A percentile compares a stretch with the other conserved stretches of the same genome.
Evolutionary conservation across 2,113 vertebrate species (phyloP).

Genomic region (Theristicus caerulescens): DNA sequence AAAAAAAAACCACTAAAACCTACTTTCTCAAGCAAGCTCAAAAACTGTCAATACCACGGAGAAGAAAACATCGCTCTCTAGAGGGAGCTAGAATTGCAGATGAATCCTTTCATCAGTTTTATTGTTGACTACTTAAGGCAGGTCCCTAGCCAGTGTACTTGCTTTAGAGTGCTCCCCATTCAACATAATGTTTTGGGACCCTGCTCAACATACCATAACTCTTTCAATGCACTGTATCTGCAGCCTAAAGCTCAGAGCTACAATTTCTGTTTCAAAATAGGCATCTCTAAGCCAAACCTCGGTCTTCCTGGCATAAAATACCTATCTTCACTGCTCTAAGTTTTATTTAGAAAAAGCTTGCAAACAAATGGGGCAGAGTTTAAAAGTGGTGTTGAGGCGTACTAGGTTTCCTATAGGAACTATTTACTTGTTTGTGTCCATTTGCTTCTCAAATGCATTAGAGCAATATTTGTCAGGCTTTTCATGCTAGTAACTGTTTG

Average conservation of each 20-base stretch:
- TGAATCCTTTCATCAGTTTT: background rate
- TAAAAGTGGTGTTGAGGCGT: background rate
- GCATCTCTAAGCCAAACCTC: background rate
- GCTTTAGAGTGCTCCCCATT: background rate
- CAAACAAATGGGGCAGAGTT: background rate
- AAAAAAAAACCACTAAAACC: background rate
- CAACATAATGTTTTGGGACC: background rate
- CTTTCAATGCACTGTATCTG: background rate
- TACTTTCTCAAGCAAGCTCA: background rate
- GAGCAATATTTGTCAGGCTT: background rate
- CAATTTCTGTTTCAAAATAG: background rate
- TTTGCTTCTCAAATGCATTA: background rate
- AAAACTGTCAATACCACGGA: background rate
- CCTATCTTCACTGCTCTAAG: background rate
- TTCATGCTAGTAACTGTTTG: background rate
- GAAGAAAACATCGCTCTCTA: background rate
- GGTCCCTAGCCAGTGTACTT: background rate
- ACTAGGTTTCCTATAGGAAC: background rate
- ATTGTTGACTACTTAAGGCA: background rate
- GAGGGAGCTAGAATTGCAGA: background rate
- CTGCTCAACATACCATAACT: background rate
- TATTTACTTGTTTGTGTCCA: background rate
- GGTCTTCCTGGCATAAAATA: background rate
- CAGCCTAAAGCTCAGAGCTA: background rate
- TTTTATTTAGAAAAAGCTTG: background rate